A percentile compares a stretch with the other conserved stretches of the same genome.
These are phyloP conservation scores for Microtus montanus DNA, from an alignment of 2,113 vertebrate genomes.

Conservation along the genomic window DNA sequence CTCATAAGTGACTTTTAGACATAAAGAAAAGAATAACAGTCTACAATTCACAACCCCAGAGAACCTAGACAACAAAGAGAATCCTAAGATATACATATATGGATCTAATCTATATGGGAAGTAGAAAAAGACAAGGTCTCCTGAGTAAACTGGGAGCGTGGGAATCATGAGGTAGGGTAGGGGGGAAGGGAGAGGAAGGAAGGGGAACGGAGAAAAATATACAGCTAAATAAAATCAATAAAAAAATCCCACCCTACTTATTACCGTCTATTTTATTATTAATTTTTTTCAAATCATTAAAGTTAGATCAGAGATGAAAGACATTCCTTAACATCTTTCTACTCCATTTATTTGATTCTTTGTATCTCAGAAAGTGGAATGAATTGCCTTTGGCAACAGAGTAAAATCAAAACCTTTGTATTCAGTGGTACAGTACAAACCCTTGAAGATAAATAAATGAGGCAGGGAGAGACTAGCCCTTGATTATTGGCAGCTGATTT, in stretches of 20 bases:
- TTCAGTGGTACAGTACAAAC: not conserved
- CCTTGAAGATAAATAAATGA: conserved; percentile 35
- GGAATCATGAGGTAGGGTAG: too few species aligned
- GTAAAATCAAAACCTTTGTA: conserved; percentile 60
- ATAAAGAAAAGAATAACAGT: too few species aligned
- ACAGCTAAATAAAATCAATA: too few species aligned
- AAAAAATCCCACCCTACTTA: conserved; percentile 23
- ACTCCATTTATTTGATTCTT: conserved; percentile 57
- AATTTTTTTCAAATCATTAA: conserved; percentile 61
- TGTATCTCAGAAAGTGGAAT: conserved; percentile 44
- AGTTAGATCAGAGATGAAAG: conserved; percentile 60
- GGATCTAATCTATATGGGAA: too few species aligned
- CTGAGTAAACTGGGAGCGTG: too few species aligned
- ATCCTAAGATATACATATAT: too few species aligned
- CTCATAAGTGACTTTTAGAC: too few species aligned
- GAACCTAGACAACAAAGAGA: too few species aligned
- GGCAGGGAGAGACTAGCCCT: not conserved
- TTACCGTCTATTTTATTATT: conserved; percentile 25
- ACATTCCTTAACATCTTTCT: conserved; percentile 48
- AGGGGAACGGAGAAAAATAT: too few species aligned
- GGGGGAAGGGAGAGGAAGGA: too few species aligned
- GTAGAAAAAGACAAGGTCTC: too few species aligned
- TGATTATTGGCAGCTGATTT: not conserved
- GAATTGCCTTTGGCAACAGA: conserved; percentile 45
- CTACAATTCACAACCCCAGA: too few species aligned